Evolutionary conservation across 2,888 invertebrate genomes (phyloP).

Genomic region (Tachina grossa): DNA sequence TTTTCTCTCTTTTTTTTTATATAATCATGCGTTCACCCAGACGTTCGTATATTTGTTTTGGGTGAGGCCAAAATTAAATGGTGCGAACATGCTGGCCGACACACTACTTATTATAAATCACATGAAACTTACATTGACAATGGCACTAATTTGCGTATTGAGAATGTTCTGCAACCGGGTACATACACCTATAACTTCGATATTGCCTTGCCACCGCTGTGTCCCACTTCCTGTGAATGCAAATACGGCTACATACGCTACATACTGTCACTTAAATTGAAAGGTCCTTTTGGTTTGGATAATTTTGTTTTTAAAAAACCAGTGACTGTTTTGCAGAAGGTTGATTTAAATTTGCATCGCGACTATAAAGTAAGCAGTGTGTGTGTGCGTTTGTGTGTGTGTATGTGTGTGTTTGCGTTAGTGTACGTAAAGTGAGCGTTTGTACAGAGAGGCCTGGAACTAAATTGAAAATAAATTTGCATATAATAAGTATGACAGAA

Average conservation of each 20-base stretch:
- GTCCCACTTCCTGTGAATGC: conserved; percentile 85
- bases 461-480: conserved; percentile 2
- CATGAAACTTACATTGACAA: conserved; percentile 73
- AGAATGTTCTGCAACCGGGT: conserved; percentile 71
- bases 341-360: conserved; percentile 90
- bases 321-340: conserved; percentile 89
- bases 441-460: neutral
- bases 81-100: conserved; percentile 72
- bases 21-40: conserved; percentile 50
- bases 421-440: neutral
- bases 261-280: conserved; percentile 88
- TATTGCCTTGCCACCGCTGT: conserved; percentile 73
- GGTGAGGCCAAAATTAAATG: conserved; percentile 75
- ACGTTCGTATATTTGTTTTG: conserved; percentile 73
- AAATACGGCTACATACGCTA: conserved; percentile 89
- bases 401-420: neutral
- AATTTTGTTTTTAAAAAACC: conserved; percentile 76
- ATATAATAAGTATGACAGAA: neutral
- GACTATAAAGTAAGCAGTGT: conserved; percentile 84
- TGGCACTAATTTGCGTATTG: conserved; percentile 65
- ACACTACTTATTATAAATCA: conserved; percentile 69
- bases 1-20: conserved; percentile 20
- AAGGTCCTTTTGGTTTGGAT: conserved; percentile 90
- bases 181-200: conserved; percentile 73
- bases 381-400: neutral